These are phyloP conservation scores for Tipula lateralis DNA, from an alignment of 2,888 invertebrate species.

Conservation along the genomic window DNA sequence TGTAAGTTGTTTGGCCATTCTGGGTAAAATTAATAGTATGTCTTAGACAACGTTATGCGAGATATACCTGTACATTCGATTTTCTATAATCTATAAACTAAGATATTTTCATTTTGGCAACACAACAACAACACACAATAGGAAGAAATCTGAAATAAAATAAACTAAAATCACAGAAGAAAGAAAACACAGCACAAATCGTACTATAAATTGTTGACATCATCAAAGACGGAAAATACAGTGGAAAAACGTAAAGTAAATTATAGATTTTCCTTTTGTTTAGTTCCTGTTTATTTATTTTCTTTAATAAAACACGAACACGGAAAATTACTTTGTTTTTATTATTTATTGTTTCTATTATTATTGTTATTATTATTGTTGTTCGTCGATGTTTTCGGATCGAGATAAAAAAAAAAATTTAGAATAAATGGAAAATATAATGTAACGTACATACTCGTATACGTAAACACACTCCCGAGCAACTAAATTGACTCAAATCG, in stretches of 20 bases:
- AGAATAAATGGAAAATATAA: not conserved
- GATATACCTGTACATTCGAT: not conserved
- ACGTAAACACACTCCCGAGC: too few relatives aligned
- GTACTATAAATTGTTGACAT: slow-evolving; percentile 24
- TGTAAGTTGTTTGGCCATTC: too few relatives aligned
- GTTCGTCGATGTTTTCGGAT: not conserved
- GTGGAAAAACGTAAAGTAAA: not conserved
- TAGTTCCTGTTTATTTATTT: slow-evolving; percentile 13
- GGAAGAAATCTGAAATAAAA: not conserved
- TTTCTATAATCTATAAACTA: too few relatives aligned
- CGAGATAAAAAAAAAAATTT: not conserved
- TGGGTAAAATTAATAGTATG: too few relatives aligned
- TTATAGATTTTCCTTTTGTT: not conserved
- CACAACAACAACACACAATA: not conserved
- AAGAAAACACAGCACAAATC: not conserved
- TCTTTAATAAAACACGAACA: slow-evolving; percentile 19
- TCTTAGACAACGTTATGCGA: not conserved
- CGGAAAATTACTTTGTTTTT: slow-evolving; percentile 24
- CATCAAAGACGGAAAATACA: slow-evolving; percentile 9
- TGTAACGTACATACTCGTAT: too few relatives aligned
- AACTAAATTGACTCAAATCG: too few relatives aligned
- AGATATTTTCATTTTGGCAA: not conserved
- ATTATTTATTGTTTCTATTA: slow-evolving; percentile 24
- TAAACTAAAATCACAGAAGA: not conserved
- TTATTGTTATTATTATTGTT: not conserved